Evolutionary conservation across 2,797 vertebrate species (phyloP).

Genomic region (Danio aesculapii): DNA sequence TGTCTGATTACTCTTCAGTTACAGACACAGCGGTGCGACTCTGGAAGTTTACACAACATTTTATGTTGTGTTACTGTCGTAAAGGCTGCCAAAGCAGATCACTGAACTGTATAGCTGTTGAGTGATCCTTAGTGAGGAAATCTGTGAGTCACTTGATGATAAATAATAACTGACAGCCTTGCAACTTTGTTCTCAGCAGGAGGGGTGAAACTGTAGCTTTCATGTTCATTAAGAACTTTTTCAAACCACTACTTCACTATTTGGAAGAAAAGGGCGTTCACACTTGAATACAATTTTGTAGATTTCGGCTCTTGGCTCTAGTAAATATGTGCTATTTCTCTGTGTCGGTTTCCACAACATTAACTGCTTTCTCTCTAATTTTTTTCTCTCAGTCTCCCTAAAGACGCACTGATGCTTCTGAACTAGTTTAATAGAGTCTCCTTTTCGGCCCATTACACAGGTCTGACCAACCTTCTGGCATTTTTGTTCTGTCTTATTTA

Average conservation of each 20-base stretch:
- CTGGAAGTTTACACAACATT: slow-evolving; percentile 1
- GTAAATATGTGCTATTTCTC: slow-evolving; percentile 51
- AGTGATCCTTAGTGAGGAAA: slow-evolving; percentile 23
- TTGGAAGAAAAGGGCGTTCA: slow-evolving; percentile 18
- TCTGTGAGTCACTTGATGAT: slow-evolving; percentile 28
- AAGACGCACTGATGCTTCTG: slow-evolving; percentile 68
- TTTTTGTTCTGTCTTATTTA: slow-evolving; percentile 67
- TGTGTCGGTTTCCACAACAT: slow-evolving; percentile 72
- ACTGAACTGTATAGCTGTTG: slow-evolving; percentile 18
- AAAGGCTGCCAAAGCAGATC: not conserved
- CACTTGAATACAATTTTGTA: slow-evolving; percentile 29
- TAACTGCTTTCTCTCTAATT: slow-evolving; percentile 61
- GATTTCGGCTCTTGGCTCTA: slow-evolving; percentile 18
- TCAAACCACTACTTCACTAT: slow-evolving; percentile 5
- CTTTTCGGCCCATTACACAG: slow-evolving; percentile 74
- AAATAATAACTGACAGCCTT: slow-evolving; percentile 19
- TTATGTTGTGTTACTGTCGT: not conserved
- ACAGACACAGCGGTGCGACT: not conserved
- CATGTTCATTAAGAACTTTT: slow-evolving; percentile 30
- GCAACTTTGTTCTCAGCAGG: slow-evolving; percentile 23
- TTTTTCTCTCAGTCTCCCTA: slow-evolving; percentile 37
- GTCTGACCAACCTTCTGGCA: slow-evolving; percentile 66
- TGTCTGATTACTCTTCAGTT: not conserved
- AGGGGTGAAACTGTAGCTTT: not conserved
- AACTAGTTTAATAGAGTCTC: slow-evolving; percentile 75